These are phyloP conservation scores for Oxyura jamaicensis DNA, from an alignment of 2,113 vertebrate species.

Conservation along the genomic window DNA sequence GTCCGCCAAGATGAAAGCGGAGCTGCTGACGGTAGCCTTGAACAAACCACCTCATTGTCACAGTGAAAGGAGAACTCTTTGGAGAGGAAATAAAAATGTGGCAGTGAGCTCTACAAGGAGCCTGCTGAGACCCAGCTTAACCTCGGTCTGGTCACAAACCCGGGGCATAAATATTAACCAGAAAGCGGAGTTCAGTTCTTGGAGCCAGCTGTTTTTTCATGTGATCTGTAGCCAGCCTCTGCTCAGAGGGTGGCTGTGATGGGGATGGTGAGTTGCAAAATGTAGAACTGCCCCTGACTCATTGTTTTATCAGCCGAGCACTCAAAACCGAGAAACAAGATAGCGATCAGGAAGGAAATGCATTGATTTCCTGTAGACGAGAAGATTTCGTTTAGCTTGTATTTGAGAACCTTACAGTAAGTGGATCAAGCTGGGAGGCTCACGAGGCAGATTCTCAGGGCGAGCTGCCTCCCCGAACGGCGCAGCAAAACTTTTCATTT, in stretches of 20 bases:
- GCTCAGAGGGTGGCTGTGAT: background rate
- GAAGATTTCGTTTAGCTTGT: constrained; percentile 30
- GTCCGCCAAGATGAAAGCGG: background rate
- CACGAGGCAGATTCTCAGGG: background rate
- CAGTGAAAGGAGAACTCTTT: background rate
- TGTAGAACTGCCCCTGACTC: constrained; percentile 53
- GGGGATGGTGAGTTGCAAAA: constrained; percentile 51
- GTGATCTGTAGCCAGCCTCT: background rate
- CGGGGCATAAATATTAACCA: background rate
- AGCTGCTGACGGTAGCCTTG: background rate
- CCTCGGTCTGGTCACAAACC: background rate
- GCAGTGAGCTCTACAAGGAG: background rate
- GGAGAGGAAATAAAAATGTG: background rate
- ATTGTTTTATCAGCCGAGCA: constrained; percentile 40
- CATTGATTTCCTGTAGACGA: constrained; percentile 61
- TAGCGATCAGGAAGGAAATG: constrained; percentile 67
- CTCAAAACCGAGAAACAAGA: constrained; percentile 53
- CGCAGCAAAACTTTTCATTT: background rate
- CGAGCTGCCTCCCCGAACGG: constrained; percentile 31
- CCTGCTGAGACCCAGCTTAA: background rate
- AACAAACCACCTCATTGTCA: background rate
- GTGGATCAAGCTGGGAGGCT: background rate
- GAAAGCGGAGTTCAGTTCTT: background rate
- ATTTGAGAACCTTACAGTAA: constrained; percentile 50
- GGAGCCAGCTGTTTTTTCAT: constrained; percentile 1